phyloP scores from a whole-genome alignment of 2,888 invertebrate species.

The Caenorhabditis zanzibari region DNA sequence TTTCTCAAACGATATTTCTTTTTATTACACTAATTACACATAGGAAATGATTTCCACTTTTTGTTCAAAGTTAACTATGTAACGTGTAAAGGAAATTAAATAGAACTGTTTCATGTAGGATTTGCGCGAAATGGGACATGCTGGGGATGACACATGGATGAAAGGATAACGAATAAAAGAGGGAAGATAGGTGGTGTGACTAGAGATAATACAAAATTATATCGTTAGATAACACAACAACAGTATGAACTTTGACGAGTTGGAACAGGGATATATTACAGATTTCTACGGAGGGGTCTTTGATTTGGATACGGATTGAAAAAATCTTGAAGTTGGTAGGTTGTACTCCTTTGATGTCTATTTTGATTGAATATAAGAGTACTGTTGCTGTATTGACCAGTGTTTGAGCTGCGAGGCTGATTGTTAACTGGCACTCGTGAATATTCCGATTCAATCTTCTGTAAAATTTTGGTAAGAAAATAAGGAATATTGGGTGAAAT shows the following conservation, averaged over 20 bases:
- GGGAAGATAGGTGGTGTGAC: neutral
- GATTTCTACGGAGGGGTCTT: neutral
- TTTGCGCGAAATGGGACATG: neutral
- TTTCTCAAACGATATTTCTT: neutral
- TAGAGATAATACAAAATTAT: neutral
- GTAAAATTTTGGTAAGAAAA: neutral
- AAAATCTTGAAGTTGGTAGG: no score
- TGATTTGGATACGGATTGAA: neutral
- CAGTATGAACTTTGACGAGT: no score
- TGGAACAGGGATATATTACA: neutral
- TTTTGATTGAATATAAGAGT: neutral
- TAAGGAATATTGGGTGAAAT: neutral
- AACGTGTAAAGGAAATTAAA: neutral
- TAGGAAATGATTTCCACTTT: conserved; percentile 4
- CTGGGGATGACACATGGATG: neutral
- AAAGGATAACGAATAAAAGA: neutral
- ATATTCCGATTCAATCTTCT: neutral
- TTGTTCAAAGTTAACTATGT: no score
- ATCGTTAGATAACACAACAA: neutral
- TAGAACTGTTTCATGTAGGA: neutral
- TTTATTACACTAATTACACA: neutral
- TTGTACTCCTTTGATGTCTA: neutral
- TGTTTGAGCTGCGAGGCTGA: neutral
- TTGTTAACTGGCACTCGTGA: neutral
- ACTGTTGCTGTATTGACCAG: neutral